Conservation (phyloP, 2,113 vertebrate genomes). For the Micronisus gabar region DNA sequence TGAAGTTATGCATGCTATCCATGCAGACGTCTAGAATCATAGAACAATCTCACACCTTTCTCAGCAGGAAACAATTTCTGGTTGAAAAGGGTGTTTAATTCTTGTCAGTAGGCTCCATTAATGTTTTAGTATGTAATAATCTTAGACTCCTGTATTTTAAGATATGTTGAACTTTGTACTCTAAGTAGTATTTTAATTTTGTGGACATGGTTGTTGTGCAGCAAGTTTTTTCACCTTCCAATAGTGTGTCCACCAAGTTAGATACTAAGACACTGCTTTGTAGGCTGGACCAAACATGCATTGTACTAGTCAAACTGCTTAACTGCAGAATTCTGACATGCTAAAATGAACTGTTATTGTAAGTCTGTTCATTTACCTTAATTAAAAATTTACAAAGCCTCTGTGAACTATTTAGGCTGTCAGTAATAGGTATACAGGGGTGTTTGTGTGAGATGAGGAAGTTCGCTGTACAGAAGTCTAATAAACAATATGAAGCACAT, state of each 20-base stretch:
- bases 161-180: not conserved
- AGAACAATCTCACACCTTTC: not conserved
- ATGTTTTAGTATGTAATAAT: conserved; percentile 1
- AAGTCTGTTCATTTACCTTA: conserved; percentile 40
- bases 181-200: not conserved
- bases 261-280: not conserved
- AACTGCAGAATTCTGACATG: conserved; percentile 4
- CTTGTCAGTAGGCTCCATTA: not conserved
- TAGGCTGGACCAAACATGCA: not conserved
- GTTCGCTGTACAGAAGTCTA: not conserved
- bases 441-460: not conserved
- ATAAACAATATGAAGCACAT: not conserved
- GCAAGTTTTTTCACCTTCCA: not conserved
- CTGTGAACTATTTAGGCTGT: conserved; percentile 5
- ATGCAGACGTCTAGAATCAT: not conserved
- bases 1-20: not conserved
- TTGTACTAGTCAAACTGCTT: not conserved
- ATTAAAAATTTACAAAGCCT: conserved; percentile 60
- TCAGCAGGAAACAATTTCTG: not conserved
- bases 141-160: not conserved
- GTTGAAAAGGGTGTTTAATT: conserved; percentile 17
- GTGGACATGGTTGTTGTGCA: not conserved
- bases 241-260: not conserved
- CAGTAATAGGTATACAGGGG: not conserved
- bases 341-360: not conserved